Evolutionary conservation across 2,888 invertebrate species (phyloP), one percentile per base, ranked within the genome.

Genomic region (Tribolium freemani): DNA sequence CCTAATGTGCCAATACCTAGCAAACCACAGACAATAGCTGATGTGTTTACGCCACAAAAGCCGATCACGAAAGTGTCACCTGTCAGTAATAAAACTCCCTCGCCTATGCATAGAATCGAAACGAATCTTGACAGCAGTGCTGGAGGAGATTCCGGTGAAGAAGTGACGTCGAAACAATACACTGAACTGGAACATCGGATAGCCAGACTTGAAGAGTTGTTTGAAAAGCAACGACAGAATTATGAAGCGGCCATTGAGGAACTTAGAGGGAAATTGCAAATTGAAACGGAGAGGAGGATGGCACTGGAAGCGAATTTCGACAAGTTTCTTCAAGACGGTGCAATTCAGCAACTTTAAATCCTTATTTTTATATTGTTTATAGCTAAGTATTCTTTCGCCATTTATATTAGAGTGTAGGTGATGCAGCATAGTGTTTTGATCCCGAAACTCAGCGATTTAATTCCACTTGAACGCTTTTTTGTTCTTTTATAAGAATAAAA

Each of bases 231-330:
- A 84, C 88, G 89, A 77, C 87, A 88, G 45, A 87, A 86, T 78
- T 89, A 90, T 86, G 90, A 88, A 76, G 87, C 89, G 38, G 89
- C 90, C 74, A 89, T 94, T 69, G 91, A 92, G 70, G 92, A 93
- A 56, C 85, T 94, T 75, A 87, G 88, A 72, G 87, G 86, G 44
- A 90, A 90, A 80, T 84, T 94, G 63, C 89, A 89, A 57, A 86
- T 89, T 57, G 93, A 93, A 84, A 87, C 88, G 1, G 92, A 92
- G 74, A 90, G 90, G 83, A 88, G 93, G 45, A 88, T 89, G 77
- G 86, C 90, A 71, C 83, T 94, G 75, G 92, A 93, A 78, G 87
- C 88, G 50, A 91, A 93, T 84, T 85, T 93, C 68, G 92, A 93
- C 77, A 93, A 92, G 84, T 66, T 60, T 9, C 0, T 53, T 3